Conservation (phyloP, 2,888 invertebrate species). For the Sarcophaga caerulescens region DNA sequence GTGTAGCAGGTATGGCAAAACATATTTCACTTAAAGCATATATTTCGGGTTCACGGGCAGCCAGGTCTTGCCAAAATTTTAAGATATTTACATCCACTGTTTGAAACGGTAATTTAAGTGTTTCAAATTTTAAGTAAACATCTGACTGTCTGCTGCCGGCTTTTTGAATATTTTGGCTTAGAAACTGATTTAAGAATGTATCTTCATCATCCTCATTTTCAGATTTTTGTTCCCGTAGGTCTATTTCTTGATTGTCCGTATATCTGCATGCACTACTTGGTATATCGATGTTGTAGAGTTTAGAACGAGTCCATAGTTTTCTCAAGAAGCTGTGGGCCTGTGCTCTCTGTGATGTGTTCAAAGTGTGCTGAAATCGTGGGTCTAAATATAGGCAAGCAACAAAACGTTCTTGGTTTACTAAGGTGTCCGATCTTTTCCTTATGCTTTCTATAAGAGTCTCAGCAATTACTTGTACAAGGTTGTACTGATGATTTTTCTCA, state of each 20-base stretch:
- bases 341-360: conserved; percentile 22
- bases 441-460: conserved; percentile 19
- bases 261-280: background rate
- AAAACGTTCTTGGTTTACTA: conserved; percentile 12
- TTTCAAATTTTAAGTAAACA: conserved; percentile 28
- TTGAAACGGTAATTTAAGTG: conserved; percentile 41
- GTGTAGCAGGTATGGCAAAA: conserved; percentile 53
- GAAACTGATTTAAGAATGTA: conserved; percentile 54
- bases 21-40: conserved; percentile 44
- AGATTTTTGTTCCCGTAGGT: background rate
- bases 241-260: too few relatives aligned
- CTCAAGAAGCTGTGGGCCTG: conserved; percentile 33
- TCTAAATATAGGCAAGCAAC: conserved; percentile 45
- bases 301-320: conserved; percentile 45
- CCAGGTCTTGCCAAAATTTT: conserved; percentile 27
- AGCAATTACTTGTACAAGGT: background rate
- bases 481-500: background rate
- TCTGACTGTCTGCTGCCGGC: conserved; percentile 7
- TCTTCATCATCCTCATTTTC: conserved; percentile 44
- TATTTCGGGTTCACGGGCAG: conserved; percentile 36
- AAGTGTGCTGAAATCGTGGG: conserved; percentile 49
- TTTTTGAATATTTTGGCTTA: conserved; percentile 21
- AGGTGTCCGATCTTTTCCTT: background rate
- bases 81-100: conserved; percentile 49
- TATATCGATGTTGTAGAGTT: conserved; percentile 15